Evolutionary conservation across 37 sponge, comb jelly and placozoan species (phyloP).

Genomic region (Tethya wilhelma): DNA sequence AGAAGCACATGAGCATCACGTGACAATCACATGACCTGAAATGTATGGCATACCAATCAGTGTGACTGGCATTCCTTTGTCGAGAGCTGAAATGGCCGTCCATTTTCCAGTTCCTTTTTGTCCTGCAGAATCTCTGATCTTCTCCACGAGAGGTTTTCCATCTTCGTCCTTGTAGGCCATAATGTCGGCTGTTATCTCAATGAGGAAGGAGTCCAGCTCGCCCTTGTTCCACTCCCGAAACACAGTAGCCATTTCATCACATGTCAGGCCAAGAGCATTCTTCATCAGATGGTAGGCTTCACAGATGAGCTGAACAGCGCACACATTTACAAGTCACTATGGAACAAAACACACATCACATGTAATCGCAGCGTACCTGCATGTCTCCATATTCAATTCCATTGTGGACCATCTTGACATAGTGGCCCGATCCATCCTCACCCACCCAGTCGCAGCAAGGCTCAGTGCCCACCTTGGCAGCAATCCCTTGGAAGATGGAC

Average conservation of each 20-base stretch:
- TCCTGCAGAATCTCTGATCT: conserved; percentile 96
- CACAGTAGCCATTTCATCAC: conserved; percentile 87
- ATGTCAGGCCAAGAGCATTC: conserved; percentile 81
- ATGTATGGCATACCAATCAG: conserved; percentile 85
- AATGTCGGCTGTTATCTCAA: conserved; percentile 93
- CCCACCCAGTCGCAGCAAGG: conserved; percentile 77
- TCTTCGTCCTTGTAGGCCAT: conserved; percentile 93
- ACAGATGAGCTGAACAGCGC: conserved; percentile 75
- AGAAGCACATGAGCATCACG: too few species aligned
- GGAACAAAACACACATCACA: neutral
- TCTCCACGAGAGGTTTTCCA: conserved; percentile 85
- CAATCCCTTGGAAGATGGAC: conserved; percentile 73
- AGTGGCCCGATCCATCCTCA: conserved; percentile 94
- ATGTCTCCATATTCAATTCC: conserved; percentile 99
- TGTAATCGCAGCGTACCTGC: conserved; percentile 63
- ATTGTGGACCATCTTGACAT: conserved; percentile 99
- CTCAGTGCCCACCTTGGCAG: conserved; percentile 74
- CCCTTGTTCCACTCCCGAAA: conserved; percentile 95
- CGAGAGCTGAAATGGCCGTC: conserved; percentile 98
- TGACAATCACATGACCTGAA: neutral
- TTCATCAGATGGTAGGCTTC: conserved; percentile 98
- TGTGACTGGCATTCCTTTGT: conserved; percentile 96
- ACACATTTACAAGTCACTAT: neutral
- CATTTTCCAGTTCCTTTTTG: conserved; percentile 99
- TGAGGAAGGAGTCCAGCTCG: conserved; percentile 97